Percentiles rank a stretch among this genome's conserved stretches.
Conservation (phyloP, 2,888 invertebrate species). For the Helicoverpa assulta region DNA sequence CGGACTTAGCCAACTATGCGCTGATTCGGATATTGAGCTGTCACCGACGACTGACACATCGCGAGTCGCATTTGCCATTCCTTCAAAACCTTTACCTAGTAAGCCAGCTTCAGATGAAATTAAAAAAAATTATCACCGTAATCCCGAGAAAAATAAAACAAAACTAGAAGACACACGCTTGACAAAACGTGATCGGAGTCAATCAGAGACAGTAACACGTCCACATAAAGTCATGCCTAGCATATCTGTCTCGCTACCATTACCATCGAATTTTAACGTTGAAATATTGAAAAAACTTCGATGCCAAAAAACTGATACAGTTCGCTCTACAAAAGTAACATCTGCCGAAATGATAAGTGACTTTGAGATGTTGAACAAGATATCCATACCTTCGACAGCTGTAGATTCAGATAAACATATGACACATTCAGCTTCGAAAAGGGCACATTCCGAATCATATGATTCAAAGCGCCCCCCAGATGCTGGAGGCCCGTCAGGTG, state of each 20-base stretch:
- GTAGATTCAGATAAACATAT: no score
- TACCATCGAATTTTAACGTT: neutral
- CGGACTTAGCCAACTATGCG: neutral
- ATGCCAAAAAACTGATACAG: neutral
- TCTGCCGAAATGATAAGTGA: no score
- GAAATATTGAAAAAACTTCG: neutral
- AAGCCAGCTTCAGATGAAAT: neutral
- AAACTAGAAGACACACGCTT: neutral
- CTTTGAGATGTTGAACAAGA: no score
- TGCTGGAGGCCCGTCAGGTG: no score
- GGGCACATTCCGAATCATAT: no score
- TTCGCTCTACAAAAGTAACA: no score
- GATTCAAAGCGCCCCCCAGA: no score
- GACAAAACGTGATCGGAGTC: neutral
- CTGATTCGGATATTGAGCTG: neutral
- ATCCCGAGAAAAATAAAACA: neutral
- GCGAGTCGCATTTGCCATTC: neutral
- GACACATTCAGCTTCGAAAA: no score
- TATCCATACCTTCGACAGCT: no score
- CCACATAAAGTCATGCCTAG: neutral
- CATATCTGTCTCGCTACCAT: neutral
- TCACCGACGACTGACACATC: neutral
- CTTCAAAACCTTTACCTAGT: neutral
- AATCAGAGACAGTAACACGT: neutral
- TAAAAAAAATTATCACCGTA: neutral